A percentile compares a stretch with the other conserved stretches of the same genome.
These are phyloP conservation scores for Pseudanteris insignis DNA, from an alignment of 2,888 invertebrate species.

Conservation along the genomic window DNA sequence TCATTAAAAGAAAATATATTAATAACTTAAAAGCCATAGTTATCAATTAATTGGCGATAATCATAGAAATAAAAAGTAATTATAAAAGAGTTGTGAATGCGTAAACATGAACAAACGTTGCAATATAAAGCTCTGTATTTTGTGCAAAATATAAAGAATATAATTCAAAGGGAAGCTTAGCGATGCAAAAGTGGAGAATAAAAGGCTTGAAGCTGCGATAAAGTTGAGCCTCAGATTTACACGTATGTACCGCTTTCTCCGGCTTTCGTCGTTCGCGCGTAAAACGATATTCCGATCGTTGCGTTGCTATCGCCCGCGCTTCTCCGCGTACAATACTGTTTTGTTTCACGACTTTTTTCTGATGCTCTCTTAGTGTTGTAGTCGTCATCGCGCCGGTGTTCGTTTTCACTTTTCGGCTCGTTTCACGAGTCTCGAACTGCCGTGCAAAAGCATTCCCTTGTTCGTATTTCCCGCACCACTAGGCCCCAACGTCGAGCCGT, in stretches of 20 bases:
- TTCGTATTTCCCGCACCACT: conserved; percentile 55
- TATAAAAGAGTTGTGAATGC: no score
- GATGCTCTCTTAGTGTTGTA: conserved; percentile 18
- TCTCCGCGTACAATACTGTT: conserved; percentile 25
- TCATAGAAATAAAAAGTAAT: no score
- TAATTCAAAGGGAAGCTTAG: conserved; percentile 35
- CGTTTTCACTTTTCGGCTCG: conserved; percentile 53
- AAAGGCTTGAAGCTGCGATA: conserved; percentile 26
- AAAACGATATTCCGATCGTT: conserved; percentile 49
- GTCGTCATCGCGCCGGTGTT: conserved; percentile 33
- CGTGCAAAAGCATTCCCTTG: conserved; percentile 66
- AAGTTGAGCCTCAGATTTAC: conserved; percentile 42
- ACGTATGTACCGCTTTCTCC: conserved; percentile 36
- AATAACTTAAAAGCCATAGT: no score
- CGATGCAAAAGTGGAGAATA: conserved; percentile 26
- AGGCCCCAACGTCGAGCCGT: conserved; percentile 42
- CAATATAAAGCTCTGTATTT: no score
- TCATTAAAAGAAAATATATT: no score
- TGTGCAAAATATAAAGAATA: no score
- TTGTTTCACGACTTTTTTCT: conserved; percentile 12
- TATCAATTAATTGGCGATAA: no score
- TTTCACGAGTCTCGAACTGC: conserved; percentile 53
- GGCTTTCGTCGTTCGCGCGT: conserved; percentile 46
- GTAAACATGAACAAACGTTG: no score
- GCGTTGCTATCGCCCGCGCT: no score